Base-by-base conservation (phyloP, 2,113 vertebrate species). In the Actenoides hombroni region DNA sequence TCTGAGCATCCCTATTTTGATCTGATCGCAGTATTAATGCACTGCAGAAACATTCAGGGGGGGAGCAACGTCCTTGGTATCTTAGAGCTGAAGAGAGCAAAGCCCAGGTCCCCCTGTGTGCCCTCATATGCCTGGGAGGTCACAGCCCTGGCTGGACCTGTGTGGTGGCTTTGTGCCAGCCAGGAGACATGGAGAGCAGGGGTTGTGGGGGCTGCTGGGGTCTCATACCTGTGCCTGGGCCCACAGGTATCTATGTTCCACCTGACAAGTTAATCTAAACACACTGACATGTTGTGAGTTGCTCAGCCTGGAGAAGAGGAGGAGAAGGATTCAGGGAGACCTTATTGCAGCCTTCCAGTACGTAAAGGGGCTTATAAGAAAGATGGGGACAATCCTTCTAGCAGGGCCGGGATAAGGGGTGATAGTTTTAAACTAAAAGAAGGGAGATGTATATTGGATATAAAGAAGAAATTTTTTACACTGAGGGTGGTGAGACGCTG, bases 201-300 rank as follows among this genome's bases (percentile, higher is more conserved):
- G 39, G n/a, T 4, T 23, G 57, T 2, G 2, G 29, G 53, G n/a
- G 19, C 54, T 76, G 48, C 64, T 0, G 0, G 16, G 53, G 33
- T 10, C 56, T 86, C 40, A 15, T 0, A 0, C 15, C 35, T 39
- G 13, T 16, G 40, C 6, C 40, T 71, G 42, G 9, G 25, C 28
- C 68, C 1, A 3, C 61, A 40, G 8, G 7, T 59, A 29, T 51
- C 53, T 12, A 11, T 59, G 37, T 61, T 83, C 46, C 51, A 42
- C 24, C 57, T 37, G 54, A 59, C 5, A 48, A 83, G 68, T 21
- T 12, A 74, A 49, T 59, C 54, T 83, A 59, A 57, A 54, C 33
- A 29, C 64, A 60, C 14, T 2, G 2, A 10, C 13, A 17, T 23
- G 48, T 9, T 2, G 17, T 61, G 35, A 35, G 35, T 37, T 61